These are phyloP conservation scores for Orthosia gothica DNA, from an alignment of 2,888 invertebrate genomes.

Conservation along the genomic window DNA sequence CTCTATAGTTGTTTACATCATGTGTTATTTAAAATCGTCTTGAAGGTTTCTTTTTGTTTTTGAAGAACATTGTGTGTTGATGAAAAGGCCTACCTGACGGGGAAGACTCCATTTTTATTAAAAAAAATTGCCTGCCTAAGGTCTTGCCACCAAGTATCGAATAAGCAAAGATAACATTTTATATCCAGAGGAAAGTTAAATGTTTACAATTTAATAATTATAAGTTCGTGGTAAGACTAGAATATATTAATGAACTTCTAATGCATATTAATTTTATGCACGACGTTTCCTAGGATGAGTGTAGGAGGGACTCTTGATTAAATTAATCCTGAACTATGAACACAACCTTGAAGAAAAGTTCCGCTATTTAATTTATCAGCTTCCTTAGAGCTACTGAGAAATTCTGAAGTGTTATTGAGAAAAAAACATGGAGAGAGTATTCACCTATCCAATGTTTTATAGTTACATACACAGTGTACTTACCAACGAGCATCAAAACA, in stretches of 20 bases:
- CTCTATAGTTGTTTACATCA: too few relatives aligned
- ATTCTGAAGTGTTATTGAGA: too few relatives aligned
- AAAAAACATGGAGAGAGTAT: too few relatives aligned
- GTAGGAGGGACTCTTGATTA: not conserved
- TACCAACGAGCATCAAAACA: too few relatives aligned
- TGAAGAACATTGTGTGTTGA: too few relatives aligned
- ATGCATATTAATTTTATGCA: conserved; percentile 44
- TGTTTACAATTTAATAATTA: not conserved
- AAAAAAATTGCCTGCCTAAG: too few relatives aligned
- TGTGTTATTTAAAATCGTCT: too few relatives aligned
- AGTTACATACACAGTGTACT: too few relatives aligned
- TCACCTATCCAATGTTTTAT: too few relatives aligned
- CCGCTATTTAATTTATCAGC: conserved; percentile 14
- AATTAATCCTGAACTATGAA: conserved; percentile 29
- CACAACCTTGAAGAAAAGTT: conserved; percentile 22
- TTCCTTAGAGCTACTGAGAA: not conserved
- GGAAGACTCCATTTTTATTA: too few relatives aligned
- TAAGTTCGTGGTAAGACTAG: not conserved
- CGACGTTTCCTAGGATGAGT: not conserved
- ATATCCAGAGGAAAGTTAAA: not conserved
- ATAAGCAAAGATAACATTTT: not conserved
- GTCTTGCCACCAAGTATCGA: not conserved
- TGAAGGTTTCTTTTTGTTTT: too few relatives aligned
- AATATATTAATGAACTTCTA: not conserved
- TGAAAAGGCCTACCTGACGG: too few relatives aligned